Base-by-base conservation (phyloP, 2,113 vertebrate species). In the Oceanites oceanicus region DNA sequence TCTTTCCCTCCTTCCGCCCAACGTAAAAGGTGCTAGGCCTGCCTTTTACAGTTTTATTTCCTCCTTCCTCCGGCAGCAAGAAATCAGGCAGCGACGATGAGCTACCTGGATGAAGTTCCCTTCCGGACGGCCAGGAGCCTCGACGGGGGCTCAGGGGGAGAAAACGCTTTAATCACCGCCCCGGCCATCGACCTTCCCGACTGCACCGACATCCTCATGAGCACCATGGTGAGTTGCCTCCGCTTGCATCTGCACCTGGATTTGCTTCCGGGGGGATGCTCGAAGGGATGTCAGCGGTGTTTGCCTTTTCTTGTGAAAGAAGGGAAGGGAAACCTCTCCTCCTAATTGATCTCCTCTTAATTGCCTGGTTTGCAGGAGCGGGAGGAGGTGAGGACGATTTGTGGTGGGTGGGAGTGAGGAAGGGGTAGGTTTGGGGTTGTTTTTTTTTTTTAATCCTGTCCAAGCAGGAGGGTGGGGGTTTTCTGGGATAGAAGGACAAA, bases 51-150 rank as follows among this genome's bases (percentile, higher is more conserved):
- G 59, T 56, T 72, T 14, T 56, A 8, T 92, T 74, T 89, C 44
- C 16, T 30, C 38, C 22, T 72, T 65, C 30, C 15, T 68, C 79
- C 20, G 9, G 52, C 52, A 94, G 75, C 22, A 44, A 67, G 68
- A 47, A 59, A 27, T 59, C 50, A 52, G 80, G 53, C n/a, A 7
- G 55, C 26, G 25, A 74, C 32, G 13, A 98, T 98, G 98, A 98
- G 78, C 86, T 98, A 94, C 83, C 98, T 99, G 85, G 99, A 99
- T 38, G 98, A 97, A 18, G 84, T 99, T 72, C 98, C 99, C 36
- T 98, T 99, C 96, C 98, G 98, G 93, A 97, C 97, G 5, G 96
- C 98, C 36, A 74, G 96, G 52, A 97, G 77, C 73, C 91, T 97
- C 17, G 50, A 88, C 4, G 90, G 95, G 19, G 85, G 97, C 72